These are phyloP conservation scores for Lapara coniferarum DNA, from an alignment of 2,888 invertebrate genomes.

Conservation along the genomic window DNA sequence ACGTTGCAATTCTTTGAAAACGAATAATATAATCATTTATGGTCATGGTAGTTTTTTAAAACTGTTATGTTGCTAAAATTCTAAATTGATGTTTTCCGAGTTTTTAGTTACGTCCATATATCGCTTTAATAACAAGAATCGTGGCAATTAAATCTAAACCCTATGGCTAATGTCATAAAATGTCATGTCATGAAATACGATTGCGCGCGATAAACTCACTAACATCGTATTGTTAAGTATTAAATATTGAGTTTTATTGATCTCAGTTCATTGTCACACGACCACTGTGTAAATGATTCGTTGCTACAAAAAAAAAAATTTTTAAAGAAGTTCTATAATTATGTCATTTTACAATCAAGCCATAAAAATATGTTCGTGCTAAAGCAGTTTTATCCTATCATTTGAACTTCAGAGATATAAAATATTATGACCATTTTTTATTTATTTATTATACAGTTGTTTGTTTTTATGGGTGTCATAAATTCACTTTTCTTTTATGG, in stretches of 20 bases:
- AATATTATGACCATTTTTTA: too few relatives aligned
- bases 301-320: constrained; percentile 28
- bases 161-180: constrained; percentile 26
- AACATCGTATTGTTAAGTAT: constrained; percentile 78
- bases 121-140: constrained; percentile 30
- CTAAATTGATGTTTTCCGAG: too few relatives aligned
- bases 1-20: too few relatives aligned
- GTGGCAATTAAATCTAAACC: constrained; percentile 48
- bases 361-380: too few relatives aligned
- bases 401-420: too few relatives aligned
- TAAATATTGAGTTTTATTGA: constrained; percentile 79
- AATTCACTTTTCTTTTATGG: too few relatives aligned
- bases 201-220: constrained; percentile 47
- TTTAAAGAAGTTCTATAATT: too few relatives aligned
- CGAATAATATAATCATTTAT: neutral
- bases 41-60: neutral
- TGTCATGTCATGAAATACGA: constrained; percentile 11
- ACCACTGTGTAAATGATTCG: constrained; percentile 66
- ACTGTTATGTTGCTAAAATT: neutral
- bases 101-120: constrained; percentile 16
- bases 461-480: too few relatives aligned
- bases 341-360: too few relatives aligned
- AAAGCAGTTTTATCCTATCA: too few relatives aligned
- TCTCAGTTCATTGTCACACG: constrained; percentile 80
- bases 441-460: too few relatives aligned